Conservation (phyloP, 1,140 invertebrate species). For the Nasonia giraulti region DNA sequence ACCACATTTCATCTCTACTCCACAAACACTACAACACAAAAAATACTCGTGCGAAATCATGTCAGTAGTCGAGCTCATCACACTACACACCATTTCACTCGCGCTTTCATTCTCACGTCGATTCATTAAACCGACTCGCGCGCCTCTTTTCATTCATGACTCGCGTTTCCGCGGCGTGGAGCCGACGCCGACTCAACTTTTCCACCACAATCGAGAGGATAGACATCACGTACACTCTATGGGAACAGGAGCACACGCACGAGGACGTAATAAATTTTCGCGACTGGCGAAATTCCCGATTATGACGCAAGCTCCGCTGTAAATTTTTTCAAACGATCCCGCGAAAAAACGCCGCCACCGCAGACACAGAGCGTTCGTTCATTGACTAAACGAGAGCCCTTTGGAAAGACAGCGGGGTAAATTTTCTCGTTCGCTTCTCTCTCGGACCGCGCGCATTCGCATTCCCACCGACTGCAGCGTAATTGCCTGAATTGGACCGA, state of each 20-base stretch:
- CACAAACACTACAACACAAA: no score
- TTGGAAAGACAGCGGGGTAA: not conserved
- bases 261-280: not conserved
- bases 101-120: constrained; percentile 50
- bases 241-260: constrained; percentile 13
- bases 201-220: constrained; percentile 27
- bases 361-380: not conserved
- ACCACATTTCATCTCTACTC: no score
- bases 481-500: constrained; percentile 69
- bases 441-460: constrained; percentile 44
- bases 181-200: constrained; percentile 1
- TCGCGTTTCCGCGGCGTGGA: constrained; percentile 23
- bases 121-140: constrained; percentile 33
- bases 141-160: constrained; percentile 6
- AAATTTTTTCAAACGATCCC: not conserved
- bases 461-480: constrained; percentile 62
- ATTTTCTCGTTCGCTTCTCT: constrained; percentile 22
- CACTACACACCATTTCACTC: not conserved
- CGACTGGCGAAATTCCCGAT: constrained; percentile 8
- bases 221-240: not conserved
- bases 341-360: not conserved
- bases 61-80: constrained; percentile 6
- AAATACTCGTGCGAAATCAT: constrained; percentile 18
- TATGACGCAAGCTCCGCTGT: not conserved
- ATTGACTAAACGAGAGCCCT: not conserved